Conservation (phyloP, 2,888 invertebrate species). For the Liopterus haemorrhoidalis region DNA sequence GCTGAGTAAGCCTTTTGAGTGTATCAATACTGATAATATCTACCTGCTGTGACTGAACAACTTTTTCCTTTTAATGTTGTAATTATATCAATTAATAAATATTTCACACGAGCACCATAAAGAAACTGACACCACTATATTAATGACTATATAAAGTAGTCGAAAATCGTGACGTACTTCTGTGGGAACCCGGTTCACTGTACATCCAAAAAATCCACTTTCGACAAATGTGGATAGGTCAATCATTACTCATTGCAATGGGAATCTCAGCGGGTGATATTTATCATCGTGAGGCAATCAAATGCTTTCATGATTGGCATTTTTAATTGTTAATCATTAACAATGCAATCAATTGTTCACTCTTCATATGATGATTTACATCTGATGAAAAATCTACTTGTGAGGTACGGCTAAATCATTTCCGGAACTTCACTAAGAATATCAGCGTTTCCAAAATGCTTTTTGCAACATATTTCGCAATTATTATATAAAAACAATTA, state of each 20-base stretch:
- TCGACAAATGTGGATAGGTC: slow-evolving; percentile 19
- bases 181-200: slow-evolving; percentile 13
- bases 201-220: slow-evolving; percentile 13
- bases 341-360: slow-evolving; percentile 37
- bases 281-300: slow-evolving; percentile 32
- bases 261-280: slow-evolving; percentile 17
- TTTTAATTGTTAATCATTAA: slow-evolving; percentile 39
- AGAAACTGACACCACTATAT: slow-evolving; percentile 12
- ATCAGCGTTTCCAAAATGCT: no score
- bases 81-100: background rate
- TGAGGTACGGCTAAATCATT: slow-evolving; percentile 15
- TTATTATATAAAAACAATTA: no score
- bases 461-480: no score
- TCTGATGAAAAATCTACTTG: slow-evolving; percentile 12
- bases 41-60: no score
- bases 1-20: no score
- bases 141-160: slow-evolving; percentile 17
- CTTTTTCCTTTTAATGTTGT: no score
- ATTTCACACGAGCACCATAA: slow-evolving; percentile 8
- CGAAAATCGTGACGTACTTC: slow-evolving; percentile 19
- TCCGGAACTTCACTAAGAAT: no score
- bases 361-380: no score
- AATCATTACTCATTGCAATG: slow-evolving; percentile 18
- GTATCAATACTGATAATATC: no score
- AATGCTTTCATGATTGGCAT: slow-evolving; percentile 39